phyloP scores from a whole-genome alignment of 2,797 vertebrate genomes.

The Hippoglossus hippoglossus region DNA sequence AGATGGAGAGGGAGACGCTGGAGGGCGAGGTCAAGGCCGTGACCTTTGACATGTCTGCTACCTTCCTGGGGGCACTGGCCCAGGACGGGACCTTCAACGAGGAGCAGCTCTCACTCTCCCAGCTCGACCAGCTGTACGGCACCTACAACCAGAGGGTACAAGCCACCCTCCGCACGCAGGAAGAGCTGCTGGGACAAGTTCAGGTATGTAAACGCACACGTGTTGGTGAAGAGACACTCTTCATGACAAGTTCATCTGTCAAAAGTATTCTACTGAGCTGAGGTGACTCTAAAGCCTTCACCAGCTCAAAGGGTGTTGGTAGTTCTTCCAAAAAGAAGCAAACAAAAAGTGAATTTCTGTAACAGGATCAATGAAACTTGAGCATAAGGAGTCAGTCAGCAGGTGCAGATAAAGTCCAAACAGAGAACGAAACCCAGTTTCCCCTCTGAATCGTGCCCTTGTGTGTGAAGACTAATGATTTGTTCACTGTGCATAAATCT shows the following conservation, averaged over 20 bases:
- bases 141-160: conserved; percentile 90
- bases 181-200: conserved; percentile 91
- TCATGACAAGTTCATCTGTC: not conserved
- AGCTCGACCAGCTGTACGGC: conserved; percentile 92
- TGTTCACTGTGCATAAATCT: conserved; percentile 7
- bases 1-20: conserved; percentile 91
- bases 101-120: conserved; percentile 90
- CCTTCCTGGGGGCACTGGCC: conserved; percentile 92
- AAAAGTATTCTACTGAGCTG: not conserved
- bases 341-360: not conserved
- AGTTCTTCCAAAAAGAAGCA: not conserved
- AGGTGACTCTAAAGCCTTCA: not conserved
- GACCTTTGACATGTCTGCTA: conserved; percentile 94
- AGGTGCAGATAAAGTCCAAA: not conserved
- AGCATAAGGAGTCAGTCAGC: not conserved
- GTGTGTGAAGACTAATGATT: conserved; percentile 3
- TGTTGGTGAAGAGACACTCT: not conserved
- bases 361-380: not conserved
- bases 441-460: not conserved
- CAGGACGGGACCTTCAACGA: conserved; percentile 95
- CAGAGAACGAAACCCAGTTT: not conserved
- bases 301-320: not conserved
- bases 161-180: conserved; percentile 90
- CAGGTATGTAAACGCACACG: conserved; percentile 83
- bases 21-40: conserved; percentile 93